Base-by-base conservation (phyloP, 2,113 vertebrate species). In the Epinephelus fuscoguttatus region DNA sequence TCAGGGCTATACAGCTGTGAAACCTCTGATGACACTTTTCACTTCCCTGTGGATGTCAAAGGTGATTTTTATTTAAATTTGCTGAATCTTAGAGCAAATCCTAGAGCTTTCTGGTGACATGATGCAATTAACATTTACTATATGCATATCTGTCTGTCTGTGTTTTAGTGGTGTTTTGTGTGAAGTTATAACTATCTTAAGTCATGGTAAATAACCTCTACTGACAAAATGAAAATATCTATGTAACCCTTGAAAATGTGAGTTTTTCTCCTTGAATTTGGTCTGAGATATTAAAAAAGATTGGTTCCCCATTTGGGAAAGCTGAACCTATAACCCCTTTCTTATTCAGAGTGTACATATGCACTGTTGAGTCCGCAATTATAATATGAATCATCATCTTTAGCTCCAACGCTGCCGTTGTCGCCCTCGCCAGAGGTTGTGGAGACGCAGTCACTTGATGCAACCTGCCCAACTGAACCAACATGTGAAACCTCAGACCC, bases 1-100 rank as follows among this genome's bases (percentile, higher is more conserved):
- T 91, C 93, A 84, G 95, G 93, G 80, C 83, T 92, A 70, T 95
- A 96, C 92, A 90, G 88, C 84, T 95, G 94, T 88, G 90, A 95
- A 79, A 91, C 94, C 18, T 76, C 89, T 76, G 93, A 95, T 82
- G 95, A 95, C 86, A 92, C 82, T 73, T 75, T 92, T 78, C 94
- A 93, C 78, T 94, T 96, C 91, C 91, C 83, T 80, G 94, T 95
- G 89, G 94, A 94, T 72, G 92, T 94, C 67, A 89, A 93, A 94
- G 95, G 96, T 96, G 93, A 96, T 83, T 94, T 88, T 64, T 42
- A 80, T 83, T 86, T 37, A 59, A 79, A 70, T 88, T 82, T 89
- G 42, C 67, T 86, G 30, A 88, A 47, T 72, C 70, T 88, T 82
- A 71, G 25, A 85, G 78, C 88, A 87, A 92, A 85, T 77, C 40